Evolutionary conservation across 2,797 vertebrate species (phyloP), one percentile per base, ranked within the genome.

Genomic region (Brachymystax lenok): DNA sequence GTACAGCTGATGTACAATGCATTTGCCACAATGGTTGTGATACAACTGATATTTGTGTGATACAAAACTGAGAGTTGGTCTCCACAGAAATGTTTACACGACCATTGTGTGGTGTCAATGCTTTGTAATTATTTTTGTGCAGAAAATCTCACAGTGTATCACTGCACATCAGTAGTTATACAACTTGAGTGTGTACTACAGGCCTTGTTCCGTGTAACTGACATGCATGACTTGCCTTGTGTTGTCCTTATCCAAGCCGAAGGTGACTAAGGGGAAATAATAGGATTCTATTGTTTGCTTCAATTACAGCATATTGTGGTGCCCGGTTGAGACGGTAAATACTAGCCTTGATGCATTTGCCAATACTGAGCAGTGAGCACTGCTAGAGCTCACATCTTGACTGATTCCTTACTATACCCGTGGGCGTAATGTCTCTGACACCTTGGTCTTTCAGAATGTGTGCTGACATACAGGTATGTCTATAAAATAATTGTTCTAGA

Each of bases 201-300:
- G 75, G 63, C 64, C 54, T 85, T 80, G 17, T 80, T 71, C 54
- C 33, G 59, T 69, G 4, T 61, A n/a, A 64, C 71, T 64, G 77
- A 74, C 80, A 90, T 82, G 88, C 87, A 86, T 80, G 77, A 87
- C 79, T 91, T 73, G 73, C 69, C 86, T 89, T 87, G 79, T 73
- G 50, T 81, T 82, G 90, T 91, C 88, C 86, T 88, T 83, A 86
- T 82, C 86, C 82, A 85, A 73, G 67, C 80, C 33, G 82, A 91
- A 90, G 88, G 90, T 89, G 88, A 92, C 82, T 78, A 82, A 79
- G 63, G 80, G 75, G n/a, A 71, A 73, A 72, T 85, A 86, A 90
- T 85, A 68, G 85, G 35, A 80, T 19, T 82, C 77, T 33, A 71
- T 79, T 82, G 77, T 83, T 84, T 74, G 75, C 83, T 73, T 89